Evolutionary conservation across 2,113 vertebrate species (phyloP).

Genomic region (Perca schrenkii): DNA sequence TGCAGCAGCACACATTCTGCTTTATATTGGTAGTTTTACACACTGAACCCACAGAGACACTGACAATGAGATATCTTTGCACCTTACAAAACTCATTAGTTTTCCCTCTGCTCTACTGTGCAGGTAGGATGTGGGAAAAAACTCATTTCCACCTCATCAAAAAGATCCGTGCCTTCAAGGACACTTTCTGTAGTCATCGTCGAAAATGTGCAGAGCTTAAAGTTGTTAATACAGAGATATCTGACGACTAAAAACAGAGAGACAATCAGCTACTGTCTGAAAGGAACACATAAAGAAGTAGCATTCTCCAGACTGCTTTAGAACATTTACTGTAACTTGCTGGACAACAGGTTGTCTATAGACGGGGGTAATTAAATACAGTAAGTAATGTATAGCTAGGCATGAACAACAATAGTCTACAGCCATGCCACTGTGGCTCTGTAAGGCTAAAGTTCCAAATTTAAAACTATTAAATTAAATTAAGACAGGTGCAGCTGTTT

Average conservation of each 20-base stretch:
- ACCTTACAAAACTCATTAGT: neutral
- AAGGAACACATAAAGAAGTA: neutral
- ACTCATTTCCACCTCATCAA: neutral
- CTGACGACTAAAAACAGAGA: neutral
- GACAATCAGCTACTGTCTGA: neutral
- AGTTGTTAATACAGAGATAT: neutral
- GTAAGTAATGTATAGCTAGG: neutral
- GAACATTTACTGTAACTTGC: constrained; percentile 1
- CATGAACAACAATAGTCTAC: neutral
- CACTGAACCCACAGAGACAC: neutral
- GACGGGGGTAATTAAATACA: neutral
- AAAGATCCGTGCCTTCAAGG: neutral
- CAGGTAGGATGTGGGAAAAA: constrained; percentile 2
- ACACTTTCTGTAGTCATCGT: constrained; percentile 1
- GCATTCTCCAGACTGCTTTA: neutral
- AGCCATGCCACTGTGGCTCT: neutral
- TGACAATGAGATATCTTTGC: neutral
- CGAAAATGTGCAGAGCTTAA: neutral
- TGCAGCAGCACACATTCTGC: neutral
- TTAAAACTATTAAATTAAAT: neutral
- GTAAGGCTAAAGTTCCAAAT: neutral
- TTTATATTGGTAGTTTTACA: neutral
- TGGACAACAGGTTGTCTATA: neutral
- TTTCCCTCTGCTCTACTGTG: neutral
- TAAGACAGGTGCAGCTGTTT: neutral